These are phyloP conservation scores for Paguma larvata DNA, from an alignment of 2,797 vertebrate genomes.

Conservation along the genomic window DNA sequence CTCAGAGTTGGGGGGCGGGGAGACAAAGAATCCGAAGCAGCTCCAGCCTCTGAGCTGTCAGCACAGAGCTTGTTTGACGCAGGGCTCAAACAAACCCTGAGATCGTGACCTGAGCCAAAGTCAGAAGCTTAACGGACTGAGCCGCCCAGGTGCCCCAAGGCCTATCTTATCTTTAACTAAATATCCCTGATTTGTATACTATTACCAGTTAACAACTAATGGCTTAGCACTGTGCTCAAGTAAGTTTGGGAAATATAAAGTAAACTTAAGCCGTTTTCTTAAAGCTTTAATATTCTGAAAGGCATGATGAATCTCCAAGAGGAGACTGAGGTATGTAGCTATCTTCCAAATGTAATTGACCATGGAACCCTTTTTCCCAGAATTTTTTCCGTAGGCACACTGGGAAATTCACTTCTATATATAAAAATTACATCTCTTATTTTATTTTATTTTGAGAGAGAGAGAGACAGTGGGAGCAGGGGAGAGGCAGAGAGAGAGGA, in stretches of 20 bases:
- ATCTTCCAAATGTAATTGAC: slow-evolving; percentile 20
- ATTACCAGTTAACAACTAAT: not conserved
- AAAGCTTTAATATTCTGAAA: not conserved
- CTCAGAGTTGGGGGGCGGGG: not conserved
- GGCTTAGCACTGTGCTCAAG: not conserved
- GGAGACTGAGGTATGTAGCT: not conserved
- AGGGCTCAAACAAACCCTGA: too few species aligned
- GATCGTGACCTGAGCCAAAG: too few species aligned
- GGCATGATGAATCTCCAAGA: not conserved
- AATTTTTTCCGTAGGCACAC: not conserved
- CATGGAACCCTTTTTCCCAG: not conserved
- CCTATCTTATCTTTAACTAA: slow-evolving; percentile 34
- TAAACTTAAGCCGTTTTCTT: slow-evolving; percentile 28
- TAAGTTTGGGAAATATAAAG: not conserved
- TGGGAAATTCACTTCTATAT: not conserved
- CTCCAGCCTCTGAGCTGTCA: too few species aligned
- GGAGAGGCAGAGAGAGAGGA: too few species aligned
- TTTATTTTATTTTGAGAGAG: too few species aligned
- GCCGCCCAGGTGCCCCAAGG: not conserved
- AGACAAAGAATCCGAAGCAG: too few species aligned
- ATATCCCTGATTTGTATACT: not conserved
- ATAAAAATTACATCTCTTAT: not conserved
- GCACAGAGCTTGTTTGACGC: too few species aligned
- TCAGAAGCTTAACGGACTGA: too few species aligned
- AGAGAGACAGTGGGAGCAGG: too few species aligned